Base-by-base conservation (phyloP, 2,113 vertebrate genomes). In the Turdus rufiventris region DNA sequence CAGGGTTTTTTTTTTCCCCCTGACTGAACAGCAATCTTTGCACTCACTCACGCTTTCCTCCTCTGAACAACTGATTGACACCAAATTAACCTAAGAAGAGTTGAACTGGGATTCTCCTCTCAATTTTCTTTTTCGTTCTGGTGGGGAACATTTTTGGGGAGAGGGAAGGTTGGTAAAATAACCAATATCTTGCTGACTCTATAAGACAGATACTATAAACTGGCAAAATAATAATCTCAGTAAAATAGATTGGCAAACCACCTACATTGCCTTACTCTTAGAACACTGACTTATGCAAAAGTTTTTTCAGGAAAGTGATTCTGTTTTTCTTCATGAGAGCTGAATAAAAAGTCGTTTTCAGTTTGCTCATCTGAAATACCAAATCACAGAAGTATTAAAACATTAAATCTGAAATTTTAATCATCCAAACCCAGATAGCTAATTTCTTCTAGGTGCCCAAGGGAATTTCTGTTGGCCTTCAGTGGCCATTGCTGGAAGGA, bases 241-340 rank as follows among this genome's bases (percentile, higher is more conserved):
- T 53, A 89, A 89, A 88, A 78, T 65, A 94, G 93, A 84, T 19
- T 31, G 58, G 47, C 68, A 65, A 54, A 65, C n/a, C 50, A 58
- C 33, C 76, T 84, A 58, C 63, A 76, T 29, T 56, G 70, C 47
- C 56, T 47, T 90, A 70, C 48, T 94, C 65, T 50, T 62, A 80
- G 45, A 85, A 95, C 19, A 36, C 68, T 71, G 80, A 95, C 67
- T 87, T 83, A 85, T n/a, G 74, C 83, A 92, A 91, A 95, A 96
- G 81, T 40, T 85, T 80, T 85, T 77, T 57, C 58, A 92, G 77
- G 57, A 85, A 96, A 96, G 71, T 36, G 74, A 92, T 84, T 83
- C 70, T 47, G 29, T 8, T 77, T 89, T 80, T 75, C 53, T 72
- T 72, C 51, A 19, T 78, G 82, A 91, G 72, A 88, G 56, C 23